phyloP scores from a whole-genome alignment of 2,113 vertebrate species.

The Phalacrocorax pelagicus region DNA sequence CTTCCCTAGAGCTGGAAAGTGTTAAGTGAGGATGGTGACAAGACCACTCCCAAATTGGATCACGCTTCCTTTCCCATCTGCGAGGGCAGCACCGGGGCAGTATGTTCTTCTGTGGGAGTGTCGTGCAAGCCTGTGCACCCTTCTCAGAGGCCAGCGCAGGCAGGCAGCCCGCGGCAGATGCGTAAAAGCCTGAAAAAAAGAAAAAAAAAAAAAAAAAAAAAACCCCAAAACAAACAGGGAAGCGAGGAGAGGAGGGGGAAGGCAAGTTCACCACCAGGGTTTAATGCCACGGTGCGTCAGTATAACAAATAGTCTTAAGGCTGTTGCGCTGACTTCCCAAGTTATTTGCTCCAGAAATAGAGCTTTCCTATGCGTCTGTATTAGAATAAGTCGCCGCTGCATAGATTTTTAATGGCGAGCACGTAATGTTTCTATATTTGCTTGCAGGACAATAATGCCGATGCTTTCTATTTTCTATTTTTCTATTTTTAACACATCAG shows the following conservation, averaged over 20 bases:
- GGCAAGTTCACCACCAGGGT: not conserved
- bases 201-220: not conserved
- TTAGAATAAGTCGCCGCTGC: not conserved
- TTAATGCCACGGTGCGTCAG: not conserved
- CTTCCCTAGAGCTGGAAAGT: not conserved
- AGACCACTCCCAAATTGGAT: not conserved
- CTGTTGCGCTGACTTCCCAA: not conserved
- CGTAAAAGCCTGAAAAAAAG: not conserved
- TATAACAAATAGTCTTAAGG: not conserved
- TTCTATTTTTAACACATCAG: conserved; percentile 7
- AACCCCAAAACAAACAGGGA: not conserved
- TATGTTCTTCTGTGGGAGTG: not conserved
- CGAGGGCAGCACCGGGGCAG: not conserved
- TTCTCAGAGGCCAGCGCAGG: not conserved
- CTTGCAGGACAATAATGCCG: not conserved
- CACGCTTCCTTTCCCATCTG: not conserved
- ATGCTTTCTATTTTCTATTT: conserved; percentile 18
- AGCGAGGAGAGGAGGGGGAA: not conserved
- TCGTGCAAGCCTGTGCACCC: not conserved
- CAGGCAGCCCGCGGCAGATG: not conserved
- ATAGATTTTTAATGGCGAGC: not conserved
- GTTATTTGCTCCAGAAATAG: not conserved
- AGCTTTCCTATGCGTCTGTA: not conserved
- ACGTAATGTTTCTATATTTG: conserved; percentile 2
- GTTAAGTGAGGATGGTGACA: not conserved